Evolutionary conservation across 1,140 invertebrate genomes (phyloP).

Genomic region (Bombus superbus): DNA sequence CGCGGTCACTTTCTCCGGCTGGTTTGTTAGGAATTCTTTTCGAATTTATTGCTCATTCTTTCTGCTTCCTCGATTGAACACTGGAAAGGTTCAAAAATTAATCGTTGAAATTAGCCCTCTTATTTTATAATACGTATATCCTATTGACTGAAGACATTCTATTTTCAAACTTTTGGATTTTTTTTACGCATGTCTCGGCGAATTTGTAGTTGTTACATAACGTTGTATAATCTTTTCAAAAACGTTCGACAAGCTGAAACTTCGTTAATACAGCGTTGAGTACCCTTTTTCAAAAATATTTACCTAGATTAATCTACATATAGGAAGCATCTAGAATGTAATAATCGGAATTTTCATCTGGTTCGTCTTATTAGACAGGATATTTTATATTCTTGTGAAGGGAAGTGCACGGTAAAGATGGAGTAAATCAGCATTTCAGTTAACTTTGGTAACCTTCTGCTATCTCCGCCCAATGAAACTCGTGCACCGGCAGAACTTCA

Average conservation of each 20-base stretch:
- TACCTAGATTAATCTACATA: too few relatives aligned
- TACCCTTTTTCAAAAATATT: not conserved
- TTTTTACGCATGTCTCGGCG: fast-evolving
- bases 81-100: not conserved
- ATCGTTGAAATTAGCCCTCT: too few relatives aligned
- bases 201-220: too few relatives aligned
- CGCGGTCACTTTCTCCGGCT: not conserved
- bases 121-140: too few relatives aligned
- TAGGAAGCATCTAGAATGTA: not conserved
- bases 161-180: not conserved
- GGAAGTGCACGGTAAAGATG: slow-evolving; percentile 26
- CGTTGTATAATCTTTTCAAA: not conserved
- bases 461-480: slow-evolving; percentile 46
- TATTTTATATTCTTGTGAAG: slow-evolving; percentile 1
- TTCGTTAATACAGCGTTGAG: not conserved
- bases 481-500: slow-evolving; percentile 27
- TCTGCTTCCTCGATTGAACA: not conserved
- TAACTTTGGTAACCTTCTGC: slow-evolving; percentile 34
- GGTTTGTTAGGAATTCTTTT: not conserved
- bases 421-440: slow-evolving; percentile 57
- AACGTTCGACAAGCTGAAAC: not conserved
- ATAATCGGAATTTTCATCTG: slow-evolving; percentile 2
- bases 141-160: too few relatives aligned
- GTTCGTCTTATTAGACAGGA: not conserved
- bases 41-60: slow-evolving; percentile 15